Base-by-base conservation (phyloP, 2,888 invertebrate species). In the Drosophila dives region DNA sequence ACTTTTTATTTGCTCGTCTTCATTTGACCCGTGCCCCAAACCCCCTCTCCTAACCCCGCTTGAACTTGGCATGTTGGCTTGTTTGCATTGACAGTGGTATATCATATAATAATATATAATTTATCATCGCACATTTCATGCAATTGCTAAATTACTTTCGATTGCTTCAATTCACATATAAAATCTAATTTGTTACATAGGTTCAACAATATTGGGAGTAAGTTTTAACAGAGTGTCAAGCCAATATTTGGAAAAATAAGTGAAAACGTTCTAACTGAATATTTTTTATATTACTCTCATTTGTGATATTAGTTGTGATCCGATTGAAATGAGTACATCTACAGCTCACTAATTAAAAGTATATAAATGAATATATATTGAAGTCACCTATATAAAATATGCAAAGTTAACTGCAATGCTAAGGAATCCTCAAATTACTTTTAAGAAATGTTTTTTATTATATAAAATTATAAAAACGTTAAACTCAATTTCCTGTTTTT, bases 11-110 rank as follows among this genome's bases (percentile, higher is more conserved):
- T 82, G 75, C 67, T 73, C 63, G 68, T 75, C 72, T 75, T 68
- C 63, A 66, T 58, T 64, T 58, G 48, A 60, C 51, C 59, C 50
- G 15, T 55, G 49, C 26, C 59, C 38, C 26, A 33, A 33, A 36
- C 23, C 11, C 36, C 50, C 40, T 50, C 45, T 23, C 2, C 15
- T 26, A 34, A 12, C 20, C 23, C 2, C 20, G 20, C 40, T 48
- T 64, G 71, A 83, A 70, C 76, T 74, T 83, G 76, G 61, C 84
- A 69, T 73, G 88, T 72, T 72, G 70, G 72, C 58, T 77, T 84
- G 75, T 81, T 81, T 75, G 67, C 49, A 68, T 59, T 68, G 68
- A 80, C 83, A 80, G 72, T 80, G 83, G 72, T 48, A 53, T 72
- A 72, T 23, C 23, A 15, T 23, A 45, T 45, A 45, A 80, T 69